Evolutionary conservation across 2,888 invertebrate species (phyloP), one percentile per base, ranked within the genome.

Genomic region (Cyaniris semiargus): DNA sequence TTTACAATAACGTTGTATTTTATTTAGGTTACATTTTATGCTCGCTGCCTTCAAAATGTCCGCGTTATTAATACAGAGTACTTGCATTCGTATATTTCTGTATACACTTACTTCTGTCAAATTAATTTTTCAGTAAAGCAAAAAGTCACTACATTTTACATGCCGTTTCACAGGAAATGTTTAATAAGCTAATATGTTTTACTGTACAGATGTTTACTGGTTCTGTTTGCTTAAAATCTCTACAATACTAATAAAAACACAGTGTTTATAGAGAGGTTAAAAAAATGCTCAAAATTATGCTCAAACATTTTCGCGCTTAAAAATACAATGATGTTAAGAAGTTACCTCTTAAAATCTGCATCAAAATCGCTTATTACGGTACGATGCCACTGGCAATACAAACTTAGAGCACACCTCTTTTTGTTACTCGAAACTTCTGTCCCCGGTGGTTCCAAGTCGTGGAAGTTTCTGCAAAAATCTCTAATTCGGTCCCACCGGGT

Each of bases 1-100:
- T 66, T 66, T 15, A 66, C 66, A 15, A 66, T 66, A 18, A 15
- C 66, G 66, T 27, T 66, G 66, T 66, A 66, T 66, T 66, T 66
- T 66, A 31, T 66, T 27, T 31, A 66, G 66, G 66, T 66, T 31
- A 66, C 15, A 66, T 66, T 66, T 66, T 18, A 66, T 18, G 18
- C 66, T 15, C 6, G 27, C 66, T 66, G 7, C 27, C 66, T 66
- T 66, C 6, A 31, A 66, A 66, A 66, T 31, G 66, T 23, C 27
- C 8, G 27, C 15, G 60, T 66, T 66, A 60, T 66, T 66, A 66
- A 15, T 66, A 66, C 27, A 15, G 27, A 66, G 60, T 23, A 60
- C 60, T 60, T 60, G 27, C 66, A 27, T 66, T 66, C 27, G 66
- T 31, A 66, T 21, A 15, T 66, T 23, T 60, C 60, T 60, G 27